A percentile compares a stretch with the other conserved stretches of the same genome.
These are phyloP conservation scores for Podarcis lilfordi DNA, from an alignment of 2,797 vertebrate species.

Conservation along the genomic window DNA sequence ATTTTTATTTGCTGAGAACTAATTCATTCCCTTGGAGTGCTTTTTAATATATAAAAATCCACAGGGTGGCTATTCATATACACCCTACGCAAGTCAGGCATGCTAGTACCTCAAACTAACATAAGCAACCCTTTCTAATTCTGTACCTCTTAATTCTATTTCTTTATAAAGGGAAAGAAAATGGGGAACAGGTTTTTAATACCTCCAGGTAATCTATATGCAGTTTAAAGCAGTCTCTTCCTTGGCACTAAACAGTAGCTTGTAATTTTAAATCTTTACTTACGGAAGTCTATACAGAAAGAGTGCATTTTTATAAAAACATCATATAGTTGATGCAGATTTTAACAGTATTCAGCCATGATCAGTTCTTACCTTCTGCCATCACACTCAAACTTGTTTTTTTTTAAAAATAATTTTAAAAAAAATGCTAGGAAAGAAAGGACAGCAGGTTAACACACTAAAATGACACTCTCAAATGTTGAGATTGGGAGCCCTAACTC, in stretches of 20 bases:
- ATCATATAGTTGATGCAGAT: not conserved
- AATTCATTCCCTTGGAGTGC: not conserved
- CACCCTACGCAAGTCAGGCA: not conserved
- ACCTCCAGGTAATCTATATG: not conserved
- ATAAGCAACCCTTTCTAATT: not conserved
- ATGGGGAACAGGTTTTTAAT: not conserved
- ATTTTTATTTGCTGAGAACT: not conserved
- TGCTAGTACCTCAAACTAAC: not conserved
- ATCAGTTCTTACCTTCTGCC: constrained; percentile 44
- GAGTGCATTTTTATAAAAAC: not conserved
- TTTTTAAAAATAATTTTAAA: not conserved
- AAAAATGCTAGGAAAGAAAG: constrained; percentile 20
- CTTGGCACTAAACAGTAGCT: not conserved
- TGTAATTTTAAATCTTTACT: not conserved
- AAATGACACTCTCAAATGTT: constrained; percentile 64
- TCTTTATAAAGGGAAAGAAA: not conserved
- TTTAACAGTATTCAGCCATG: constrained; percentile 21
- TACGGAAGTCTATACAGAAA: not conserved
- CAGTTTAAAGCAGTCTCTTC: not conserved
- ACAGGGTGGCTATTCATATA: not conserved
- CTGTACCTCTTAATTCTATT: not conserved
- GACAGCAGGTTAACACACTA: constrained; percentile 35
- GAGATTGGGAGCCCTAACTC: constrained; percentile 38
- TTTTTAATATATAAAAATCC: not conserved
- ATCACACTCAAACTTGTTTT: constrained; percentile 1